These are phyloP conservation scores for Strigops habroptila DNA, from an alignment of 2,113 vertebrate species.

Conservation along the genomic window DNA sequence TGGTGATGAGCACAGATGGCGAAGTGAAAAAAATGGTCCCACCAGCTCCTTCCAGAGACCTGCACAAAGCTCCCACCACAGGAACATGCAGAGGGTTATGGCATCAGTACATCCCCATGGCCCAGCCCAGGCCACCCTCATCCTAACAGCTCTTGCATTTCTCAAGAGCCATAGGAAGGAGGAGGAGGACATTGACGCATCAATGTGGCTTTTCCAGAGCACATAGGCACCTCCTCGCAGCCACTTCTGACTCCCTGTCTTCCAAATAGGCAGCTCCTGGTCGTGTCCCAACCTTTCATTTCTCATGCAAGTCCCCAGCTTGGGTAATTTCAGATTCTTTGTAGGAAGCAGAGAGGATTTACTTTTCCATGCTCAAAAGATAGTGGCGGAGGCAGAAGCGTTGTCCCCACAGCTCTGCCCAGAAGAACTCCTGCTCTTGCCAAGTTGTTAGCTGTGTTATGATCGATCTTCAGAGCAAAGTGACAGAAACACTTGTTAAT, in stretches of 20 bases:
- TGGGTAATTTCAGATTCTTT: background rate
- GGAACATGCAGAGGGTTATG: background rate
- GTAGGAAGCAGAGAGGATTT: background rate
- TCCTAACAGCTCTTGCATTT: background rate
- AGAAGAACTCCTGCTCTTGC: background rate
- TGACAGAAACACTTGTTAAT: slow-evolving; percentile 32
- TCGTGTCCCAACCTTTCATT: background rate
- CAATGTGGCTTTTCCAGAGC: background rate
- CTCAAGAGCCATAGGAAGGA: background rate
- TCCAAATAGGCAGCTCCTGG: background rate
- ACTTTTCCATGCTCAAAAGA: background rate
- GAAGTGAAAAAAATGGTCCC: background rate
- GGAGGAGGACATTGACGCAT: background rate
- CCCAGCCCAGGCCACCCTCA: background rate
- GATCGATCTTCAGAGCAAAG: background rate
- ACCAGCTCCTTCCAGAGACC: background rate
- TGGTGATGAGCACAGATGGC: background rate
- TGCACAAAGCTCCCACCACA: background rate
- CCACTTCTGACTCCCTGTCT: background rate
- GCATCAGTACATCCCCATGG: background rate
- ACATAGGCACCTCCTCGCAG: background rate
- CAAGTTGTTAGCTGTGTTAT: slow-evolving; percentile 3
- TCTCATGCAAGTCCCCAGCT: background rate
- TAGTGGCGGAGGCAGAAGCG: background rate
- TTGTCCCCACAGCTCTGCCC: background rate